These are phyloP conservation scores for Idaea straminata DNA, from an alignment of 2,888 invertebrate genomes.

Conservation along the genomic window DNA sequence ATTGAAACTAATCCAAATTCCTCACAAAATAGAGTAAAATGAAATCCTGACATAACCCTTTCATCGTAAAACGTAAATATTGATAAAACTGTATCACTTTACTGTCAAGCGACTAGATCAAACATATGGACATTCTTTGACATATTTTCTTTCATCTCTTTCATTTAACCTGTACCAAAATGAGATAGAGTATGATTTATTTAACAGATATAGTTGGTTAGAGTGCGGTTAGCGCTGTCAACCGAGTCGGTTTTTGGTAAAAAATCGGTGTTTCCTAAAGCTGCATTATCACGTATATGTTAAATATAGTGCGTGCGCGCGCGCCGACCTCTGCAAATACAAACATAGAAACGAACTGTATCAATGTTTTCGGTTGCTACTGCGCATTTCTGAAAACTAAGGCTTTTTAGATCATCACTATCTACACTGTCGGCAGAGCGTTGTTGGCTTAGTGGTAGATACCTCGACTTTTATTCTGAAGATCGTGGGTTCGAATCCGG, in stretches of 20 bases:
- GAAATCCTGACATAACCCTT: constrained; percentile 50
- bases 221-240: constrained; percentile 46
- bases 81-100: constrained; percentile 39
- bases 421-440: too few species aligned
- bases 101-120: constrained; percentile 24
- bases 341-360: constrained; percentile 47
- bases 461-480: too few species aligned
- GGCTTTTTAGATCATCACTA: not conserved
- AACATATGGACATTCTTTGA: not conserved
- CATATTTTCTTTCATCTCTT: constrained; percentile 14
- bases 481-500: too few species aligned
- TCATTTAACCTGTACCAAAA: constrained; percentile 17
- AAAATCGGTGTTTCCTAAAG: constrained; percentile 63
- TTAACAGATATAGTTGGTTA: constrained; percentile 6
- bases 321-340: constrained; percentile 56
- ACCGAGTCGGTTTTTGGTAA: constrained; percentile 45
- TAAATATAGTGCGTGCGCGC: constrained; percentile 61
- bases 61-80: constrained; percentile 46
- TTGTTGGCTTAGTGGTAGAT: too few species aligned
- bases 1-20: not conserved
- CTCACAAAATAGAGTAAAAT: constrained; percentile 11
- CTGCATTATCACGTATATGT: constrained; percentile 63
- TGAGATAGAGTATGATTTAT: constrained; percentile 10
- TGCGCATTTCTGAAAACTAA: constrained; percentile 15
- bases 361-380: constrained; percentile 32